phyloP scores from a whole-genome alignment of 2,888 invertebrate genomes.

The Caenorhabditis wallacei region DNA sequence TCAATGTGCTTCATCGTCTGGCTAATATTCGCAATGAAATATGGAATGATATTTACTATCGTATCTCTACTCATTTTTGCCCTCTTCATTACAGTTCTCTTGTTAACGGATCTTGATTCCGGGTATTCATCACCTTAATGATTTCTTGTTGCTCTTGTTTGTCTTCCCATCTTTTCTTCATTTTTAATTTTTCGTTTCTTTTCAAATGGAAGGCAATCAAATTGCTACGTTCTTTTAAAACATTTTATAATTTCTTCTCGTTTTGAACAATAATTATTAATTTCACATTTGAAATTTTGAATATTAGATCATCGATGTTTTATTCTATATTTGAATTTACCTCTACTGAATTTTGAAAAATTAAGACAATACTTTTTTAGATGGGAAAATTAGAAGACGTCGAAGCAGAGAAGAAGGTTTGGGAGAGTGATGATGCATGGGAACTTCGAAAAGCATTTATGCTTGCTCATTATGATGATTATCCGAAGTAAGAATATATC shows the following conservation, averaged over 20 bases:
- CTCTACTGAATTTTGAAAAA: conserved; percentile 6
- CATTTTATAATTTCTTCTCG: background rate
- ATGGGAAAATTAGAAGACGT: conserved; percentile 66
- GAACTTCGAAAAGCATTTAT: conserved; percentile 69
- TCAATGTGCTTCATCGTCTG: conserved; percentile 31
- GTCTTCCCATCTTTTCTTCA: background rate
- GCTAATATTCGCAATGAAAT: conserved; percentile 35
- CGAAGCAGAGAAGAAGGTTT: conserved; percentile 66
- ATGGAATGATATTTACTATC: conserved; percentile 30
- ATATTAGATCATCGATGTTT: background rate
- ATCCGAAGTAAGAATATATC: conserved; percentile 53
- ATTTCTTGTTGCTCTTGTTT: conserved; percentile 7
- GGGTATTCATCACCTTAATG: background rate
- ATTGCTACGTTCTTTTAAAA: background rate
- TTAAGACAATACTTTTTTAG: background rate
- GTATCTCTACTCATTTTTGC: background rate
- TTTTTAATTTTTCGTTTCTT: background rate
- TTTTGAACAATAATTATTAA: conserved; percentile 13
- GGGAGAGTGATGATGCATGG: conserved; percentile 71
- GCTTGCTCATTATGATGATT: conserved; percentile 69
- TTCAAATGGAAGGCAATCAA: conserved; percentile 1
- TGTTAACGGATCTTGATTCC: conserved; percentile 24
- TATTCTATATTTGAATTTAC: background rate
- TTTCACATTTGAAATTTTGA: background rate
- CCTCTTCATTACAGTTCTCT: conserved; percentile 2